A percentile compares a stretch with the other conserved stretches of the same genome.
phyloP scores from a whole-genome alignment of 2,888 invertebrate genomes.

The Platycheirus albimanus region DNA sequence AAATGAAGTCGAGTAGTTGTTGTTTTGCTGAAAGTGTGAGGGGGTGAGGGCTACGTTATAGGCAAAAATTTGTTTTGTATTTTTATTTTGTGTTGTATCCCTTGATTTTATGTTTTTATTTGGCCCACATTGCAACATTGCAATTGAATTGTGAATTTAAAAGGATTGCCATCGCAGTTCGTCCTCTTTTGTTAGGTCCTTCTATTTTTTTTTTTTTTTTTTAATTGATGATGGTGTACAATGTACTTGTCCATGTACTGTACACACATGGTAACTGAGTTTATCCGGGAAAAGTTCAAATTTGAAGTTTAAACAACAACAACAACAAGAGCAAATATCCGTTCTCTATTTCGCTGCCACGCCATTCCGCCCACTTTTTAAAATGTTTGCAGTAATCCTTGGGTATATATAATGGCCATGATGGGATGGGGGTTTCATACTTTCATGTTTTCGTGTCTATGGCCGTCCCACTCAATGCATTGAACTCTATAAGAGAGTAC shows the following conservation, averaged over 20 bases:
- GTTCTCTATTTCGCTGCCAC: conserved; percentile 52
- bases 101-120: conserved; percentile 33
- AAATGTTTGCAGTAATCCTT: not conserved
- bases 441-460: conserved; percentile 7
- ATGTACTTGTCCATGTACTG: too few species aligned
- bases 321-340: conserved; percentile 51
- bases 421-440: not conserved
- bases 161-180: conserved; percentile 37
- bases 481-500: conserved; percentile 46
- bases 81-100: conserved; percentile 1
- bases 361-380: conserved; percentile 41
- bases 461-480: conserved; percentile 57
- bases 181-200: conserved; percentile 1
- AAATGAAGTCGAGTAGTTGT: conserved; percentile 55
- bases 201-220: conserved; percentile 12
- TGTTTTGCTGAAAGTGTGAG: not conserved
- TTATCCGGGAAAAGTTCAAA: conserved; percentile 53
- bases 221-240: conserved; percentile 61
- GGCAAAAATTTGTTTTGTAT: too few species aligned
- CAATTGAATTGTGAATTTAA: conserved; percentile 45
- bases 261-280: conserved; percentile 46
- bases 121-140: conserved; percentile 62
- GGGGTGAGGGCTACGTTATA: not conserved
- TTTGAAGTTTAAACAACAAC: conserved; percentile 53
- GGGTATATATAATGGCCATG: too few species aligned